Evolutionary conservation across 2,888 invertebrate species (phyloP).

Genomic region (Falcaria lacertinaria): DNA sequence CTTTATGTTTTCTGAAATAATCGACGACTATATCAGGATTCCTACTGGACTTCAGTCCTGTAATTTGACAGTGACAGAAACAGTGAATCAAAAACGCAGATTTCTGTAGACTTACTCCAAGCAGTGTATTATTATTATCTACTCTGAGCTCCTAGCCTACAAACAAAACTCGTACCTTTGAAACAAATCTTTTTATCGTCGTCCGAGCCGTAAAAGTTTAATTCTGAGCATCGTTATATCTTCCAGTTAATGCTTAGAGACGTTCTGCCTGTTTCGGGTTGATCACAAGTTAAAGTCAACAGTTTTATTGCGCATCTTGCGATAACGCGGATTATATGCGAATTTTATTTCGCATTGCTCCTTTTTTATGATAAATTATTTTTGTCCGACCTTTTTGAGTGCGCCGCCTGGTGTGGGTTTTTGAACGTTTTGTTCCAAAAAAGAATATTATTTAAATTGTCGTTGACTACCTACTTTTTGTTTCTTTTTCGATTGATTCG

Average conservation of each 20-base stretch:
- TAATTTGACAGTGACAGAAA: too few relatives aligned
- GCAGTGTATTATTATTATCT: constrained; percentile 7
- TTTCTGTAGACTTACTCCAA: too few relatives aligned
- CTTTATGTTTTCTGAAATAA: too few relatives aligned
- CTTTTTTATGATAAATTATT: constrained; percentile 23
- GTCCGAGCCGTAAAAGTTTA: constrained; percentile 47
- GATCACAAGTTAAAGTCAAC: constrained; percentile 10
- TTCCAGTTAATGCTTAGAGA: constrained; percentile 42
- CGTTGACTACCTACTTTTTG: too few relatives aligned
- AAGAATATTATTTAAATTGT: neutral
- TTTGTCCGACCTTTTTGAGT: neutral
- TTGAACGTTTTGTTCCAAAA: neutral
- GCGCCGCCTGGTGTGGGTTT: neutral
- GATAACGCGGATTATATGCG: constrained; percentile 35
- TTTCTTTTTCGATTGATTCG: too few relatives aligned
- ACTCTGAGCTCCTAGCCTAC: constrained; percentile 30
- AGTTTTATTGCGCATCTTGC: constrained; percentile 12
- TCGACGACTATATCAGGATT: too few relatives aligned
- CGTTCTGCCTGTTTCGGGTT: constrained; percentile 36
- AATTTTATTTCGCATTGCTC: constrained; percentile 14
- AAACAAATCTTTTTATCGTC: constrained; percentile 46
- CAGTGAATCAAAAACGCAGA: too few relatives aligned
- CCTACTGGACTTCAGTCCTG: too few relatives aligned
- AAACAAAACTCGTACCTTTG: constrained; percentile 22
- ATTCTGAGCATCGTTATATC: constrained; percentile 52